A percentile compares a stretch with the other conserved stretches of the same genome.
phyloP scores from a whole-genome alignment of 2,113 vertebrate species.

The Stercorarius parasiticus region DNA sequence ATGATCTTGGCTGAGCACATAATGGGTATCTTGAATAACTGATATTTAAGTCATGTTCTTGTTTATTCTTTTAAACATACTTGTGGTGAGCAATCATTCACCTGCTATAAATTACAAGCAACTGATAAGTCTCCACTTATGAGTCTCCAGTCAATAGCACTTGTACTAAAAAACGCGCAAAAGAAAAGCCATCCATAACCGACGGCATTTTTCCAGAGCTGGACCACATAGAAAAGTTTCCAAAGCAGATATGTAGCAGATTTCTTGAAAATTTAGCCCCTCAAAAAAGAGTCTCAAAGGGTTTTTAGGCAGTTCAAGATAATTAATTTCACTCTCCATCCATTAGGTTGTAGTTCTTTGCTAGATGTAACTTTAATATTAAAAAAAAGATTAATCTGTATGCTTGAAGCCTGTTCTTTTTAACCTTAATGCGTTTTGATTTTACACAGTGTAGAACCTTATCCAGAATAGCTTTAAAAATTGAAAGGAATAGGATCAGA shows the following conservation, averaged over 20 bases:
- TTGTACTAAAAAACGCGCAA: background rate
- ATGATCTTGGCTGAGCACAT: background rate
- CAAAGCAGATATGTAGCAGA: constrained; percentile 28
- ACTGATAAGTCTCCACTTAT: constrained; percentile 40
- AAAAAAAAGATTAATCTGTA: background rate
- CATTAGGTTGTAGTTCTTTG: background rate
- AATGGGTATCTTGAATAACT: constrained; percentile 25
- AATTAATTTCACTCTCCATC: constrained; percentile 11
- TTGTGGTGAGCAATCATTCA: constrained; percentile 20
- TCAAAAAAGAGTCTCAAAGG: constrained; percentile 21
- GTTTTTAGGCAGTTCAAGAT: constrained; percentile 10
- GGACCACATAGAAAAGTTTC: constrained; percentile 20
- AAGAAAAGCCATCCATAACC: constrained; percentile 40
- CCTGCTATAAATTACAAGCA: constrained; percentile 62
- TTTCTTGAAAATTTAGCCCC: constrained; percentile 33
- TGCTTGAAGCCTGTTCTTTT: constrained; percentile 55
- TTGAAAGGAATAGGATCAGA: constrained; percentile 60
- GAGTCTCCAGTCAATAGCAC: constrained; percentile 30
- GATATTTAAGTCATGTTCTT: constrained; percentile 34
- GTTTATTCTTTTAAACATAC: background rate
- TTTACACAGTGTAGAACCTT: constrained; percentile 59
- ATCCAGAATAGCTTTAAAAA: constrained; percentile 62
- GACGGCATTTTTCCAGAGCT: constrained; percentile 56
- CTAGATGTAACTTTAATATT: constrained; percentile 38
- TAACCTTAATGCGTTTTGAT: constrained; percentile 62